Evolutionary conservation across 2,113 vertebrate species (phyloP).

Genomic region (Herpetotheres cachinnans): DNA sequence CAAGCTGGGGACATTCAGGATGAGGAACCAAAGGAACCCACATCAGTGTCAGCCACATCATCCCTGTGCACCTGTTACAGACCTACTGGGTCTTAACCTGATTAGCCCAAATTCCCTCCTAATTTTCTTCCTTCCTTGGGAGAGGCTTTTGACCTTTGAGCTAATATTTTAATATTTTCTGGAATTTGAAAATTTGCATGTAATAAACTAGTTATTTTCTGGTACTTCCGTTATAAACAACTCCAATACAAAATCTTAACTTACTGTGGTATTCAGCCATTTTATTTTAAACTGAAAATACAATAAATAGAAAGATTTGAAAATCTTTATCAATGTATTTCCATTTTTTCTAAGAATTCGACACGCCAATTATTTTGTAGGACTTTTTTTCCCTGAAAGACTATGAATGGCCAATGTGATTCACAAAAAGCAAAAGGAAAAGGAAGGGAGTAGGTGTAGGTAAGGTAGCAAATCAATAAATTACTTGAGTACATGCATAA

Average conservation of each 20-base stretch:
- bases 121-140: background rate
- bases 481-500: background rate
- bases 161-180: background rate
- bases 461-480: background rate
- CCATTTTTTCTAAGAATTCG: background rate
- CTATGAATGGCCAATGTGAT: background rate
- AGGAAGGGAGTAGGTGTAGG: background rate
- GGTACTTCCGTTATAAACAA: background rate
- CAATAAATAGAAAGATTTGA: background rate
- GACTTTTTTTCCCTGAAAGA: background rate
- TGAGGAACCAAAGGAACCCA: background rate
- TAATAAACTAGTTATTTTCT: background rate
- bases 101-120: background rate
- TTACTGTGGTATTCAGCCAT: background rate
- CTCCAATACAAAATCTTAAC: background rate
- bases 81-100: background rate
- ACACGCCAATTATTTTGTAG: background rate
- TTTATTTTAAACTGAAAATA: background rate
- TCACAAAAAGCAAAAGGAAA: background rate
- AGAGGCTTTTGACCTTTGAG: background rate
- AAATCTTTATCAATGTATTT: background rate
- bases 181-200: background rate
- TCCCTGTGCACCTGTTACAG: background rate
- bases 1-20: background rate
- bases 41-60: background rate